Evolutionary conservation across 2,888 invertebrate species (phyloP).

Genomic region (Sminthurides aquaticus): DNA sequence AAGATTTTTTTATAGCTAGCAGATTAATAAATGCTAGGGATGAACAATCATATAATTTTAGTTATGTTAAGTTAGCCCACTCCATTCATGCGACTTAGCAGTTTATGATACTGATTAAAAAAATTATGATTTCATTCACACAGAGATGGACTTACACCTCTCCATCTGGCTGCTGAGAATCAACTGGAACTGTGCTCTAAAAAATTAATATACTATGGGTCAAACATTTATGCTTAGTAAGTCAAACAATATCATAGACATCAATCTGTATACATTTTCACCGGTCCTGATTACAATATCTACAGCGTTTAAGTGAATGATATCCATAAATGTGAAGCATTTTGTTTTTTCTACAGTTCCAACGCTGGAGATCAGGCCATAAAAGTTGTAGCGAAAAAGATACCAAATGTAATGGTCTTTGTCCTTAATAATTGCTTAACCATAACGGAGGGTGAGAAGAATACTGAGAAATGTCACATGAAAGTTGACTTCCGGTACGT

Average conservation of each 20-base stretch:
- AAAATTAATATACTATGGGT: conserved; percentile 72
- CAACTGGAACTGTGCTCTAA: conserved; percentile 78
- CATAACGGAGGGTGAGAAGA: conserved; percentile 44
- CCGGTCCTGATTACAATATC: not conserved
- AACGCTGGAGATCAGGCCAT: conserved; percentile 77
- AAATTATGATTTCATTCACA: conserved; percentile 3
- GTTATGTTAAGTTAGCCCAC: too few species aligned
- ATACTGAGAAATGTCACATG: conserved; percentile 15
- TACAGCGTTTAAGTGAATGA: not conserved
- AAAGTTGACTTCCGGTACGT: conserved; percentile 19
- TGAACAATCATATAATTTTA: too few species aligned
- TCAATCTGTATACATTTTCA: not conserved
- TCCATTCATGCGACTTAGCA: too few species aligned
- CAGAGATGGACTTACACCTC: conserved; percentile 74
- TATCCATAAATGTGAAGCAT: not conserved
- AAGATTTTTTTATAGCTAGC: too few species aligned
- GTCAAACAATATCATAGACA: not conserved
- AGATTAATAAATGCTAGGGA: too few species aligned
- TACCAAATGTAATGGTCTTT: conserved; percentile 75
- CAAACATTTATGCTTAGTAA: conserved; percentile 66
- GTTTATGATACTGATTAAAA: not conserved
- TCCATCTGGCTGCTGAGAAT: conserved; percentile 79
- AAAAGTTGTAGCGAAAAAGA: conserved; percentile 75
- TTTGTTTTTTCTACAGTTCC: conserved; percentile 52
- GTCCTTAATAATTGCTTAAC: conserved; percentile 68